Conservation (phyloP, 2,888 invertebrate species). For the Drosophila buzzatii region DNA sequence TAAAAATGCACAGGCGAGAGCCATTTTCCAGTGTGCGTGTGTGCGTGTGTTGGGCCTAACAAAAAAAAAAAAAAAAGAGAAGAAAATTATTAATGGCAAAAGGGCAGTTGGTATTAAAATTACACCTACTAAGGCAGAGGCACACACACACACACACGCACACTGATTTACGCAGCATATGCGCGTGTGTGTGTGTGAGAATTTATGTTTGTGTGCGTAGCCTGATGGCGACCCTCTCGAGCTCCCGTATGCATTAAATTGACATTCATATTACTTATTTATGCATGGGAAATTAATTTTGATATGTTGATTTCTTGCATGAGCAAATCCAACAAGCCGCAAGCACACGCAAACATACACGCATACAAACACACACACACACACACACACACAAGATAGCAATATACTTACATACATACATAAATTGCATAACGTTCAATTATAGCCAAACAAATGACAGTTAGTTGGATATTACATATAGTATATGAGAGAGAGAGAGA, state of each 20-base stretch:
- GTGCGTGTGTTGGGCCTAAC: slow-evolving; percentile 24
- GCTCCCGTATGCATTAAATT: slow-evolving; percentile 67
- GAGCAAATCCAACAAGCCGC: slow-evolving; percentile 55
- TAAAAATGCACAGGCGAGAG: slow-evolving; percentile 24
- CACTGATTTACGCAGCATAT: slow-evolving; percentile 24
- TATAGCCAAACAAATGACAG: neutral
- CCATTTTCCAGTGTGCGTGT: slow-evolving; percentile 6
- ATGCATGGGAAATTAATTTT: slow-evolving; percentile 80
- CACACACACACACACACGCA: slow-evolving; percentile 20
- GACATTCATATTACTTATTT: slow-evolving; percentile 79
- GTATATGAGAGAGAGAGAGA: neutral
- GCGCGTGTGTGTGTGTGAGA: slow-evolving; percentile 4
- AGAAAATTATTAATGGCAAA: slow-evolving; percentile 68
- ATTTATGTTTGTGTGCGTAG: slow-evolving; percentile 11
- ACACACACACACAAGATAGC: neutral
- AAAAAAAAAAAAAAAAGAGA: slow-evolving; percentile 10
- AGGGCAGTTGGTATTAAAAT: slow-evolving; percentile 71
- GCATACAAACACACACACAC: neutral
- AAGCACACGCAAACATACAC: slow-evolving; percentile 12
- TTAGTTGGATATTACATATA: neutral
- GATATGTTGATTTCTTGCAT: slow-evolving; percentile 79
- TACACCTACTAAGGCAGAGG: slow-evolving; percentile 58
- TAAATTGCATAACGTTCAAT: slow-evolving; percentile 16
- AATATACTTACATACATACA: slow-evolving; percentile 1
- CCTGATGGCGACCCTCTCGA: slow-evolving; percentile 14